Base-by-base conservation (phyloP, 2,797 vertebrate species). In the Apogon talboti region DNA sequence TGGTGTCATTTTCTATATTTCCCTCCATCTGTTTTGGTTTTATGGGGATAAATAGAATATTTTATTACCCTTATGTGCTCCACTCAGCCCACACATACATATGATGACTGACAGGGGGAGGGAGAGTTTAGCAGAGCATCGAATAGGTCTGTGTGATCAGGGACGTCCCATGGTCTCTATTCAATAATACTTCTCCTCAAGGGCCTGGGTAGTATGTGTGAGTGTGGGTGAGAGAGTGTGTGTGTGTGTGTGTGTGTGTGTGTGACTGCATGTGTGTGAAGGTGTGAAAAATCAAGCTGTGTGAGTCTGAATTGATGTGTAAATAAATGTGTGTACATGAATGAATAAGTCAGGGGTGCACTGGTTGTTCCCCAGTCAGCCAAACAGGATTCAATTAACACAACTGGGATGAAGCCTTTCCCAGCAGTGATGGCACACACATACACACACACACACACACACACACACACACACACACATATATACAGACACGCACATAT, bases 321-420 rank as follows among this genome's bases (percentile, higher is more conserved):
- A 73, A 78, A 68, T 68, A 67, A 71, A 50, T 76, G 64, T 61
- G 81, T 70, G 45, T 43, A 52, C 64, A 62, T 53, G 55, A 70
- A 71, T 43, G 33, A 75, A 63, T 44, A 37, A 83, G 76, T 78
- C 57, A 78, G 42, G 59, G 33, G 6, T 28, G 48, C 35, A 2
- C 46, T 63, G 71, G 64, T 60, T 64, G 66, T 63, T 72, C 51
- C 57, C 55, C 44, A 73, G 66, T 84, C 81, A 74, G 53, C 62
- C 71, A 67, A 80, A 89, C 67, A 55, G 65, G 75, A 90, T 92
- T 93, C 90, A 93, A 92, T 93, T 92, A 92, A 86, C 75, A 83
- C 66, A 67, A 58, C 76, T 58, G 78, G 77, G 75, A 89, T 76
- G 70, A 40, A 55, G 65, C 54, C 47, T 42, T 50, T 73, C 71